Base-by-base conservation (phyloP, 2,888 invertebrate species). In the Spodoptera exigua region DNA sequence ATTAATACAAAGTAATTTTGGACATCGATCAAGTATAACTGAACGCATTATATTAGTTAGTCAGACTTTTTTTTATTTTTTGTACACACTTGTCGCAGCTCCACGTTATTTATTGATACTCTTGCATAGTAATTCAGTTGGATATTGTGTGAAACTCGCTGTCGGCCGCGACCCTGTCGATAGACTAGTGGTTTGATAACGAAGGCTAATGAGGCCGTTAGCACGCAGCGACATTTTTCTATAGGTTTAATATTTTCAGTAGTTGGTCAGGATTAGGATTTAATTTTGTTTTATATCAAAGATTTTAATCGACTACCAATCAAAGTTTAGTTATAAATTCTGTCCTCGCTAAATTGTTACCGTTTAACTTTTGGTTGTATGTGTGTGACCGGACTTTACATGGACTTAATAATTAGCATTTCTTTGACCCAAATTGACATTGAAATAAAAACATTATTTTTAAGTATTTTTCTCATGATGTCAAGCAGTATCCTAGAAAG, bases 331-430 rank as follows among this genome's bases (percentile, higher is more conserved):
- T 64, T 45, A n/a, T 53, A 47, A 60, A 51, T 61, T 39, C 48
- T 69, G 61, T 63, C 78, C 78, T 80, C 75, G 70, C 77, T 56
- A 70, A 80, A 77, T 74, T 81, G 81, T 84, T 85, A 83, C 81
- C 80, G 70, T 64, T 68, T 61, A 51, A 18, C n/a, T 62, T 61
- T 68, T 62, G 58, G 59, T 68, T 68, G 57, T 52, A 35, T 48
- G 46, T 68, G 74, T 48, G 46, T 68, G 74, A 66, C 77, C 77
- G 73, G 73, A 61, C 49, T 57, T 13, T 34, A 52, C 54, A 37
- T 39, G 13, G 43, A 47, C 45, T 21, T 16, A 27, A 27, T 27
- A 39, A 43, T 53, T 41, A 18, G 35, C 14, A 12, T 64, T 45
- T 35, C 40, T 40, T 10, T 27, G 12, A 12, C 9, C 11, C 12